phyloP scores from a whole-genome alignment of 35 echinoderm and acorn worm species.

The Apostichopus californicus region DNA sequence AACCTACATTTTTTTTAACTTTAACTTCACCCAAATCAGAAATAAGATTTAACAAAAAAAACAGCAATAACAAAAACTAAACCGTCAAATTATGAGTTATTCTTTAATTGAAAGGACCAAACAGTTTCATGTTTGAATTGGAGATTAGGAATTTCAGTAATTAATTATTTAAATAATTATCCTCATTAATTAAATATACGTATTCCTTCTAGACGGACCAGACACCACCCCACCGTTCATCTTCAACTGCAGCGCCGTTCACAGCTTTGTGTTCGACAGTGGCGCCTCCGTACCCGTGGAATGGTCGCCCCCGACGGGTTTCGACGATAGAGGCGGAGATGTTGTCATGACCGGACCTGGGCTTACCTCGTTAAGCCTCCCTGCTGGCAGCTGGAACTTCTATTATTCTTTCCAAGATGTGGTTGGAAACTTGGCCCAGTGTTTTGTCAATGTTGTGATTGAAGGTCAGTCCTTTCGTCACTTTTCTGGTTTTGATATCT shows the following conservation, averaged over 20 bases:
- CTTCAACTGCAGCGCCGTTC: neutral
- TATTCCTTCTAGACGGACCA: slow-evolving; percentile 6
- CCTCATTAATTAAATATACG: neutral
- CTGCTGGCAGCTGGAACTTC: neutral
- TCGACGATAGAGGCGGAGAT: slow-evolving; percentile 15
- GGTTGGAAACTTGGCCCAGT: neutral
- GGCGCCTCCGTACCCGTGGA: neutral
- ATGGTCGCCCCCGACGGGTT: neutral
- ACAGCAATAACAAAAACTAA: too few relatives aligned
- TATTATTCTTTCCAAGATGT: neutral
- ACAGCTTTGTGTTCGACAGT: neutral
- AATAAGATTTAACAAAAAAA: too few relatives aligned
- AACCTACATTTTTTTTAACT: too few relatives aligned
- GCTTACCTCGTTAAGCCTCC: neutral
- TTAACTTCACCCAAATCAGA: too few relatives aligned
- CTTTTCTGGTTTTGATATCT: too few relatives aligned
- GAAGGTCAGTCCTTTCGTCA: slow-evolving; percentile 12
- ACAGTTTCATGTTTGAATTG: too few relatives aligned
- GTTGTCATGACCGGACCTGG: neutral
- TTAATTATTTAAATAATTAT: neutral
- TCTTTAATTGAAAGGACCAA: too few relatives aligned
- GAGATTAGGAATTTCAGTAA: too few relatives aligned
- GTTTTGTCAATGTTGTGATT: slow-evolving; percentile 1
- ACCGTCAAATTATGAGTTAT: too few relatives aligned
- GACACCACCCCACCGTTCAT: slow-evolving; percentile 20